Evolutionary conservation across 2,797 vertebrate species (phyloP).

Genomic region (Xiphorhynchus erythropygius): DNA sequence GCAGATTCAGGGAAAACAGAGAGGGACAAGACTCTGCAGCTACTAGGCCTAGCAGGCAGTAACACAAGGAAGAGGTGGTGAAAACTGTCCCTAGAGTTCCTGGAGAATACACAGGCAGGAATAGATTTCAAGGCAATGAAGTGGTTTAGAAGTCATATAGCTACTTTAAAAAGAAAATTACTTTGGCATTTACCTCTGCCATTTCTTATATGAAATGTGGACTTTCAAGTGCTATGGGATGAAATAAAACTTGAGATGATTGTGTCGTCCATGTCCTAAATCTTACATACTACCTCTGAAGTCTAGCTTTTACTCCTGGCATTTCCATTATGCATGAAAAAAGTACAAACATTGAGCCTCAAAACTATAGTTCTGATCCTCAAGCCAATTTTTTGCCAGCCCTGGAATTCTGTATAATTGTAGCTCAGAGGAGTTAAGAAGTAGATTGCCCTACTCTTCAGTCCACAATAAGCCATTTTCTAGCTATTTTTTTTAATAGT

Average conservation of each 20-base stretch:
- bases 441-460: not conserved
- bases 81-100: not conserved
- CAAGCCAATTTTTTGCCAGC: not conserved
- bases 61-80: not conserved
- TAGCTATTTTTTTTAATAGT: not conserved
- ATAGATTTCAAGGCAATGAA: not conserved
- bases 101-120: not conserved
- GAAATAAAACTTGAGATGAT: constrained; percentile 3
- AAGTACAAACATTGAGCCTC: not conserved
- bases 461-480: not conserved
- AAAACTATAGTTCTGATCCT: not conserved
- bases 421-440: not conserved
- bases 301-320: not conserved
- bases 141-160: not conserved
- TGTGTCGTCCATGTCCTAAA: not conserved
- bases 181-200: not conserved
- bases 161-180: not conserved
- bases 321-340: not conserved
- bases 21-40: not conserved
- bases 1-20: not conserved
- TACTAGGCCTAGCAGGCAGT: not conserved
- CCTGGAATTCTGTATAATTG: not conserved
- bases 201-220: not conserved
- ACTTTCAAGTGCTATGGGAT: not conserved
- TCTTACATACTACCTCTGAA: not conserved